Base-by-base conservation (phyloP, 2,113 vertebrate species). In the Sphyrna mokarran region DNA sequence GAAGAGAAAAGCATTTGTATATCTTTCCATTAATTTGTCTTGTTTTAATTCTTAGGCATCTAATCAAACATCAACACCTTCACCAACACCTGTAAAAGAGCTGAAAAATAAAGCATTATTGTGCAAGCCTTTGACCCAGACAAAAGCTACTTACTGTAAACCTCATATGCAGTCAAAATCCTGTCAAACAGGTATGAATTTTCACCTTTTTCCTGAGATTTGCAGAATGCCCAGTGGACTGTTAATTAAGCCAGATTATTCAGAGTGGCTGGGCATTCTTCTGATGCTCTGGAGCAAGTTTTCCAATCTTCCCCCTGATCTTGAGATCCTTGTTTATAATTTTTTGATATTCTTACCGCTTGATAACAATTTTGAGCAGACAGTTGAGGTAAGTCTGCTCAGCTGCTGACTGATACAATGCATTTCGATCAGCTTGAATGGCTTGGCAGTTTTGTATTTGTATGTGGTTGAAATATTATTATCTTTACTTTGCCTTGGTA, bases 51-150 rank as follows among this genome's bases (percentile, higher is more conserved):
- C 70, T 87, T 89, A 95, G 83, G 95, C 61, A n/a, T 70, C 61
- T 61, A 95, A 95, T 18, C 83, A 87, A 66, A 95, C n/a, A 96
- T 97, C 98, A 4, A 97, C 98, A 26, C 98, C 98, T 96, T 97
- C 98, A 96, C 98, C 98, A 66, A 98, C 98, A 95, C 98, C 98
- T 83, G 97, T 98, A 96, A 98, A 99, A 96, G 99, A 99, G 96
- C 99, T 99, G 96, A 99, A 99, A 97, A 99, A 99, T 97, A 99
- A 99, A 97, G 99, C 99, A 0, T 98, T 99, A 96, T 98, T 99
- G 96, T 99, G 99, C 97, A 99, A 99, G 96, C 99, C 99, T 94
- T 98, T 99, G 96, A 99, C 99, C 29, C 98, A 99, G 97, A 99
- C 99, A 0, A 99, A 99, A 97, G 99, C 99, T 93, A 99, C 99